Percentiles rank a stretch among this genome's conserved stretches.
Conservation (phyloP, 2,888 invertebrate genomes). For the Heterodera filipjevi region DNA sequence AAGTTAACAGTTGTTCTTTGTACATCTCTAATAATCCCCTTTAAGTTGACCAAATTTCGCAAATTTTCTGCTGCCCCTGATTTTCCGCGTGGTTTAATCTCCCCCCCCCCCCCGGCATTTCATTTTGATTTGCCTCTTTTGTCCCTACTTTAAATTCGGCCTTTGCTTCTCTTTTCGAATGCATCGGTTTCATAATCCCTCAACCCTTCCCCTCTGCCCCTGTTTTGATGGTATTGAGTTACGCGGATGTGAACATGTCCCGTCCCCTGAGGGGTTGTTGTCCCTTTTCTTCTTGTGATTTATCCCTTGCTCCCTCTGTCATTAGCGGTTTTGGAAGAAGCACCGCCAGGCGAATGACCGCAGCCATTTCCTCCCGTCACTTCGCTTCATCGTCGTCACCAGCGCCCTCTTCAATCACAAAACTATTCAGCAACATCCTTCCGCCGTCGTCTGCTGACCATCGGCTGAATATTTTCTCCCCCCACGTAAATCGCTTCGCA, state of each 20-base stretch:
- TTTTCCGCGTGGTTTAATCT: too few species aligned
- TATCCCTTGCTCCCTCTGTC: background rate
- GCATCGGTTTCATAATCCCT: background rate
- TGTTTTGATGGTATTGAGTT: background rate
- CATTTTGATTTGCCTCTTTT: background rate
- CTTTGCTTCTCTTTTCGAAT: background rate
- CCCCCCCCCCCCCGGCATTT: too few species aligned
- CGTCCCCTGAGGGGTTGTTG: background rate
- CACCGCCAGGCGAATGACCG: background rate
- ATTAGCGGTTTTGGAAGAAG: background rate
- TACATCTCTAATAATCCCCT: too few species aligned
- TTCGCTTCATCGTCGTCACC: background rate
- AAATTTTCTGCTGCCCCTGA: too few species aligned
- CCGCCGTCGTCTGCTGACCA: too few species aligned
- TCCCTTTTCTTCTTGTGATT: background rate
- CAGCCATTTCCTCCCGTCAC: background rate
- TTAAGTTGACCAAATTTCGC: too few species aligned
- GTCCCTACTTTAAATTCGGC: background rate
- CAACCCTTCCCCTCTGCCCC: background rate
- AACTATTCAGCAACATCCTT: background rate
- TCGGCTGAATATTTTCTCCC: background rate
- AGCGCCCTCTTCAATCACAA: background rate
- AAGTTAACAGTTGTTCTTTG: too few species aligned
- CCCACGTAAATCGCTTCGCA: background rate
- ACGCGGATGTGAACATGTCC: conserved; percentile 12